Base-by-base conservation (phyloP, 2,888 invertebrate species). In the Xestia xanthographa region DNA sequence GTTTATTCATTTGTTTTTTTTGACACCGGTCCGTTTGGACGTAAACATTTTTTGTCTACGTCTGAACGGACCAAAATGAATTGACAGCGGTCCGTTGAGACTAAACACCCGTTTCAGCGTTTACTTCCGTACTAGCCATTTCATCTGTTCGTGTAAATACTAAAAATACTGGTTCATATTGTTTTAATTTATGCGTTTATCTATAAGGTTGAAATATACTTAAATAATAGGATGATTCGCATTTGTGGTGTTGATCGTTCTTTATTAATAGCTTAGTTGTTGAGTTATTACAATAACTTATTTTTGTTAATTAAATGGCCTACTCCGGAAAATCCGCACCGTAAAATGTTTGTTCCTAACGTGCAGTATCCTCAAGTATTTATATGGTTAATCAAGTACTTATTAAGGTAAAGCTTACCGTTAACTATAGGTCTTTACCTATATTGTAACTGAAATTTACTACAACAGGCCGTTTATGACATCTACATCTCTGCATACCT, bases 341-440 rank as follows among this genome's bases (percentile, higher is more conserved):
- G 63, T 50, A 79, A 65, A 67, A 68, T 34, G 5, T 65, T 48
- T 66, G 60, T 22, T 53, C 20, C 2, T 9, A 11, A 22, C 45
- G 14, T 38, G n/a, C 53, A 41, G 63, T 79, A 48, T 78, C 66
- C 74, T 73, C 50, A 80, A 73, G 48, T 67, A 5, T 62, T 14
- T n/a, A 72, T 72, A 14, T 72, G 48, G 72, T 58, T 58, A 58
- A 45, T 29, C 45, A 63, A 71, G 17, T 22, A 45, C 6, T 34
- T 60, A 20, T 34, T 65, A 29, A 48, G 14, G 56, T 63, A 58
- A 63, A 38, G n/a, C 38, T 63, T 41, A n/a, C 12, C 4, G 62
- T 63, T n/a, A n/a, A 38, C n/a, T 38, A 38, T 22, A 12, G n/a
- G 62, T 41, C 5, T 60, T 29, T 60, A 11, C 20, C 20, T 60